These are phyloP conservation scores for Vanacampus margaritifer DNA, from an alignment of 2,113 vertebrate species.

Conservation along the genomic window DNA sequence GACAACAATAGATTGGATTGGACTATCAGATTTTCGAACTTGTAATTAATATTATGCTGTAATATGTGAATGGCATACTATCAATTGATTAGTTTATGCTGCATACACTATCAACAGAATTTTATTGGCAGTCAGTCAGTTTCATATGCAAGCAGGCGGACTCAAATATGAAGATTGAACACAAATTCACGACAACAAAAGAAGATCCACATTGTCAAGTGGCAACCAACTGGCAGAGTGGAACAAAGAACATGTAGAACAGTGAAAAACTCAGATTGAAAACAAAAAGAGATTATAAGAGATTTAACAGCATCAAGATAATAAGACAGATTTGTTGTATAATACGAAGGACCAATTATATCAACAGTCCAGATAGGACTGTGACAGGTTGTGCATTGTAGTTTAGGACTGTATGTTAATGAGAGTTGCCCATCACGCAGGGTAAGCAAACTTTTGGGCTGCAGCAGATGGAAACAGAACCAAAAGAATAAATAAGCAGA, in stretches of 20 bases:
- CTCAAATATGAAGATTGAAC: not conserved
- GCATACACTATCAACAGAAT: too few species aligned
- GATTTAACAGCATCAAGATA: not conserved
- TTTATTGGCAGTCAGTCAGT: not conserved
- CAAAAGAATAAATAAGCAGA: not conserved
- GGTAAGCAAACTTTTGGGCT: not conserved
- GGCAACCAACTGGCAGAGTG: not conserved
- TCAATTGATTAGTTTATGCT: too few species aligned
- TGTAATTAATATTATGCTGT: too few species aligned
- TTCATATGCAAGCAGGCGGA: not conserved
- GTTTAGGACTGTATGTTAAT: not conserved
- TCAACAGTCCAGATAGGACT: not conserved
- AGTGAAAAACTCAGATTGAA: not conserved
- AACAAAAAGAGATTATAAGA: not conserved
- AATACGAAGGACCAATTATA: not conserved
- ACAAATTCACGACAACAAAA: not conserved
- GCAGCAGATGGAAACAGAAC: conserved; percentile 1
- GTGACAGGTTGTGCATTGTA: not conserved
- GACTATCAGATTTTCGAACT: too few species aligned
- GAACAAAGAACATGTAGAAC: not conserved
- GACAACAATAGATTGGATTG: too few species aligned
- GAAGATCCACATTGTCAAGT: too few species aligned
- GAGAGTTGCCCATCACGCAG: not conserved
- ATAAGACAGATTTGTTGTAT: not conserved
- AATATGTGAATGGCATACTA: too few species aligned